Conservation (phyloP, 2,888 invertebrate genomes). For the Folsomia manolachei region DNA sequence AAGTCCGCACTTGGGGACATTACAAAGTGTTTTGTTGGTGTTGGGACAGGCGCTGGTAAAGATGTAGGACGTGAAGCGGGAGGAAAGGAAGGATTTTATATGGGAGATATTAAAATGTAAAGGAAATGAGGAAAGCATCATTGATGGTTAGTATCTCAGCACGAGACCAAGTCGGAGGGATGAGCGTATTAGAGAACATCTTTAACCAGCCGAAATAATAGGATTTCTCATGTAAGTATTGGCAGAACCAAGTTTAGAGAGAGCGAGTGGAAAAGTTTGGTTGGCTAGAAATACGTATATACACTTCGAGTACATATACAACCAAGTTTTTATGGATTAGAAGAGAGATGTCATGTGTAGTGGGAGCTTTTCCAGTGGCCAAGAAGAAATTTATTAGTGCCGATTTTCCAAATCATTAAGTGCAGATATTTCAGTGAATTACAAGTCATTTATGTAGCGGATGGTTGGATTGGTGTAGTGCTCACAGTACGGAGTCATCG, state of each 20-base stretch:
- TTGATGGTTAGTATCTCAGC: constrained; percentile 37
- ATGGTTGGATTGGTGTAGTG: constrained; percentile 50
- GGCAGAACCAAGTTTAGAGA: constrained; percentile 6
- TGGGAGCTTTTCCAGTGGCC: constrained; percentile 28
- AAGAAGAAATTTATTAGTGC: constrained; percentile 52
- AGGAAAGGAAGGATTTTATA: constrained; percentile 14
- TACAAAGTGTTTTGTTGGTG: too few species aligned
- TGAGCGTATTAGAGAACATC: constrained; percentile 40
- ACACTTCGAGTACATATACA: too few species aligned
- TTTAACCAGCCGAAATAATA: constrained; percentile 46
- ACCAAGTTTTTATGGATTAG: constrained; percentile 15
- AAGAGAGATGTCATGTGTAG: constrained; percentile 20
- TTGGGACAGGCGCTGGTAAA: background rate
- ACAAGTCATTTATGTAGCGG: constrained; percentile 52
- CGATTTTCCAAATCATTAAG: constrained; percentile 52
- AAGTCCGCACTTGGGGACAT: background rate
- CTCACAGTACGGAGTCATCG: constrained; percentile 51
- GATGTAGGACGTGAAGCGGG: background rate
- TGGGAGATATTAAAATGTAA: constrained; percentile 13
- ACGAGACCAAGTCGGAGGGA: constrained; percentile 23
- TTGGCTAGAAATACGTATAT: too few species aligned
- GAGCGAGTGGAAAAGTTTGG: too few species aligned
- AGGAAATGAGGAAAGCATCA: constrained; percentile 23
- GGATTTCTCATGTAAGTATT: constrained; percentile 29
- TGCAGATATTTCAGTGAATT: constrained; percentile 52